Base-by-base conservation (phyloP, 2,113 vertebrate species). In the Columbina picui region DNA sequence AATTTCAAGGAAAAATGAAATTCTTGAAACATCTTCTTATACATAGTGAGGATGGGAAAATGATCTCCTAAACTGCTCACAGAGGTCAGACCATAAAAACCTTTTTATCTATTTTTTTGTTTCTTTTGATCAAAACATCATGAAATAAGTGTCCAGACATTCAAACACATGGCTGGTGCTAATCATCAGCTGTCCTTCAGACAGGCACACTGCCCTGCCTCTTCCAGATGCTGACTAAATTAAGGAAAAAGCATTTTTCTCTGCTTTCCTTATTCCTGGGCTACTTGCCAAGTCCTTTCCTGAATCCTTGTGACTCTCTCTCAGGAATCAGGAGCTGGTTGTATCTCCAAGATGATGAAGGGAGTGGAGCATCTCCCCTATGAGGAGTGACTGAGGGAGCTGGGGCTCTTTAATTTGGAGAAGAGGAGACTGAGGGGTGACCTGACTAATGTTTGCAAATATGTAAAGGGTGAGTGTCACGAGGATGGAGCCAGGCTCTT, bases 191-290 rank as follows among this genome's bases (percentile, higher is more conserved):
- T 87, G 21, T 80, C 67, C 45, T 93, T 84, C 75, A 85, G 49
- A 65, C 20, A 75, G 50, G 47, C 63, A 64, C 15, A 0, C 3
- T 50, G 36, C 38, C 30, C 36, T 78, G 32, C 15, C 63, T 87
- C 65, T 83, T 78, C 43, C 82, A 92, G 74, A 43, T 85, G 63
- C 63, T 83, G 70, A 69, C 53, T 85, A 83, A 95, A 92, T 80
- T 43, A 92, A 83, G 67, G 55, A 32, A 69, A 96, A 90, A 55
- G 6, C 57, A 61, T 69, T 90, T 92, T 85, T 61, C 36, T 60
- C 17, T 49, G 9, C 27, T 14, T 83, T 90, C n/a, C 7, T 91
- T 90, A 27, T 79, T 79, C 61, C 70, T 56, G 49, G 75, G 88
- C 75, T 53, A 22, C 36, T 82, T 2, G 10, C 92, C 86, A 84